phyloP scores from a whole-genome alignment of 2,113 vertebrate species.

The Plecotus auritus region DNA sequence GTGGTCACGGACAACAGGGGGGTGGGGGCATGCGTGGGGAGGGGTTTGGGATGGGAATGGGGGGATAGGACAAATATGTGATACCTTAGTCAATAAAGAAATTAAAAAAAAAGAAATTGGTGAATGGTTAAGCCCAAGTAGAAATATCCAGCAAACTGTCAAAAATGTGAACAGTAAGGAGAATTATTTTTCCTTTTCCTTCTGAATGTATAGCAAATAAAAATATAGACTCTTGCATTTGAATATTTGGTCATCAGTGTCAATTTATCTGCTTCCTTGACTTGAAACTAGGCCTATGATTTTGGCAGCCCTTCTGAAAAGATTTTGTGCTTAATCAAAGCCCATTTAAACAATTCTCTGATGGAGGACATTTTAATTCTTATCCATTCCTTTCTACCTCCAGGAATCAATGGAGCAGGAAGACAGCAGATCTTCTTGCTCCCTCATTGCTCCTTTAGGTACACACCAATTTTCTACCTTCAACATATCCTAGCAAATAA shows the following conservation, averaged over 20 bases:
- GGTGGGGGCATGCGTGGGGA: too few species aligned
- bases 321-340: conserved; percentile 52
- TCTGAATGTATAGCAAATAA: neutral
- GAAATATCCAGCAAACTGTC: neutral
- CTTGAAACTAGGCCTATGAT: neutral
- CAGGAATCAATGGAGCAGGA: neutral
- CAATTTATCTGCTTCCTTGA: conserved; percentile 33
- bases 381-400: conserved; percentile 8
- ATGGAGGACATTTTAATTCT: conserved; percentile 30
- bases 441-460: conserved; percentile 48
- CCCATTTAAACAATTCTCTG: neutral
- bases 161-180: neutral
- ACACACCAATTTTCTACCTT: conserved; percentile 60
- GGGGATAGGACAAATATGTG: too few species aligned
- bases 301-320: conserved; percentile 36
- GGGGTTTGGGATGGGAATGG: too few species aligned
- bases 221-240: neutral
- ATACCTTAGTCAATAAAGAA: too few species aligned
- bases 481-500: conserved; percentile 58
- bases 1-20: too few species aligned
- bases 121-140: neutral
- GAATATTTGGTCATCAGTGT: conserved; percentile 14
- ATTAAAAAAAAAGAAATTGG: too few species aligned
- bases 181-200: neutral
- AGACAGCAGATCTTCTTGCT: conserved; percentile 47